These are phyloP conservation scores for Nemopilema nomurai DNA, from an alignment of 30 jellyfish, hydroid and myxozoan species.

Conservation along the genomic window DNA sequence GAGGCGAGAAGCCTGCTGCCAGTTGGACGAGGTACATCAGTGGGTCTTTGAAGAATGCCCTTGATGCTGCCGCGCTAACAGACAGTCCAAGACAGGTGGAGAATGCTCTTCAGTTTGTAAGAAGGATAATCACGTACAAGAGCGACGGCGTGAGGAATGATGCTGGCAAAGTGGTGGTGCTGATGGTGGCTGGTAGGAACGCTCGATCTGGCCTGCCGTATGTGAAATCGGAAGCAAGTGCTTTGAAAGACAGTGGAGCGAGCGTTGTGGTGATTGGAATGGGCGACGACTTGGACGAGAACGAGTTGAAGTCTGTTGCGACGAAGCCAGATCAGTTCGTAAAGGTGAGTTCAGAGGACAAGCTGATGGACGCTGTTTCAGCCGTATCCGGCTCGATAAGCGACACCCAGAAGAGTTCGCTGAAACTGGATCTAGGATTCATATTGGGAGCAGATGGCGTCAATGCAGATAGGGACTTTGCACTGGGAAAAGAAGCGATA, in stretches of 20 bases:
- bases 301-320: slow-evolving; percentile 16
- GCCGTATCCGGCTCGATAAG: background rate
- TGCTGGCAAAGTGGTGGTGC: slow-evolving; percentile 16
- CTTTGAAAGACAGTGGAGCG: slow-evolving; percentile 3
- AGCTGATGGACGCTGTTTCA: slow-evolving; percentile 1
- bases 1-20: background rate
- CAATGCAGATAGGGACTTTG: slow-evolving; percentile 34
- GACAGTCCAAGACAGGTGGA: slow-evolving; percentile 64
- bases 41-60: slow-evolving; percentile 1
- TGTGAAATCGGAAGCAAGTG: background rate
- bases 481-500: background rate
- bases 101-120: slow-evolving; percentile 27
- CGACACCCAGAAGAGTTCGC: slow-evolving; percentile 10
- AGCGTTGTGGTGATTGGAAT: slow-evolving; percentile 45
- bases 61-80: background rate
- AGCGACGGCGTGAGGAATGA: background rate
- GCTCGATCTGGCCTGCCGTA: background rate
- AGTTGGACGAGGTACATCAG: background rate
- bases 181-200: slow-evolving; percentile 4
- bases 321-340: slow-evolving; percentile 19
- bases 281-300: slow-evolving; percentile 33
- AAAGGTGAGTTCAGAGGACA: background rate
- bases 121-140: background rate
- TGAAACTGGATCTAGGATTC: slow-evolving; percentile 46
- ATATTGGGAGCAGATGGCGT: slow-evolving; percentile 49